phyloP scores from a whole-genome alignment of 1,140 invertebrate genomes.

The Leptinotarsa undecemlineata region DNA sequence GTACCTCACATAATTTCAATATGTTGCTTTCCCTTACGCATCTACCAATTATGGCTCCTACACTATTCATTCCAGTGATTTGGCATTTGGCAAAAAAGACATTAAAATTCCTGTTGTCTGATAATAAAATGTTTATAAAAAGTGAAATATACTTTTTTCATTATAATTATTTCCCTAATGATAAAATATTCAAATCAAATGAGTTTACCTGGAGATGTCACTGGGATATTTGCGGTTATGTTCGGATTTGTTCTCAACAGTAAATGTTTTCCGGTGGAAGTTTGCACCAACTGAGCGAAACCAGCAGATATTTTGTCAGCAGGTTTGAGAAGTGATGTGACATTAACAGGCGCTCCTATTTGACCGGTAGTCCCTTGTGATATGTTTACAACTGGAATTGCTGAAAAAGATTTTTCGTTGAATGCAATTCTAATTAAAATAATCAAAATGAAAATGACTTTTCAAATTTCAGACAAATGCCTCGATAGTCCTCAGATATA shows the following conservation, averaged over 20 bases:
- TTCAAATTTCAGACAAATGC: conserved; percentile 22
- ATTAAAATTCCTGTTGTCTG: no score
- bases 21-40: no score
- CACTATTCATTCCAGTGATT: no score
- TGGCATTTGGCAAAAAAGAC: no score
- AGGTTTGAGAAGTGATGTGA: conserved; percentile 55
- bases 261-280: conserved; percentile 69
- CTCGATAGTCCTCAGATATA: conserved; percentile 10
- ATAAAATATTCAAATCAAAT: no score
- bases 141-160: no score
- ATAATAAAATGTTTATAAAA: no score
- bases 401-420: conserved; percentile 49
- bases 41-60: no score
- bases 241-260: conserved; percentile 59
- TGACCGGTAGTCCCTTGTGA: conserved; percentile 50
- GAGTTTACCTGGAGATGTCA: conserved; percentile 33
- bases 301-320: conserved; percentile 48
- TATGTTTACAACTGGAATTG: conserved; percentile 59
- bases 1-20: no score
- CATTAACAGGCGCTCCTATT: conserved; percentile 54
- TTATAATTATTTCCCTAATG: no score
- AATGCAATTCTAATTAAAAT: not conserved
- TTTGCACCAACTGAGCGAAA: conserved; percentile 70
- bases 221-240: conserved; percentile 46
- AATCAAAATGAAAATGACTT: not conserved